Evolutionary conservation across 2,888 invertebrate species (phyloP), one percentile per base, ranked within the genome.

Genomic region (Stenichneumon culpator): DNA sequence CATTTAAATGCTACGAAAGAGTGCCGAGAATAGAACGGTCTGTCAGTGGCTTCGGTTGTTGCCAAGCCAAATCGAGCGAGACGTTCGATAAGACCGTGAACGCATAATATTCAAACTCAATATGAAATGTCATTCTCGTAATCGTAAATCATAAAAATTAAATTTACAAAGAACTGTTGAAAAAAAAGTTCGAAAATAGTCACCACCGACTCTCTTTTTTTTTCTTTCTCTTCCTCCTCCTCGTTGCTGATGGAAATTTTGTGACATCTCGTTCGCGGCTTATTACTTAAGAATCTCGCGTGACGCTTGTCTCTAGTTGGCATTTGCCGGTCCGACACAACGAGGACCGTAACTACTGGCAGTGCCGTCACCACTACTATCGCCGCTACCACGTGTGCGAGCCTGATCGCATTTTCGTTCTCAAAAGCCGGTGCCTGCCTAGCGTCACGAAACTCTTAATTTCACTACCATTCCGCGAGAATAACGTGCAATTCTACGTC

Each of bases 251-350:
- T 82, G 74, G 82, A 84, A 75, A 70, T 79, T 67, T 74, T 57
- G 70, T 79, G 65, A 74, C 79, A 67, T 75, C 79, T 81, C 77
- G 11, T 32, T 47, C 16, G 60, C 44, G 50, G 57, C 67, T 84
- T 69, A 82, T 84, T 79, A 70, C 79, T 70, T 39, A 57, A 82
- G 68, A 82, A 47, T 79, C 82, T 84, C 70, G 84, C 84, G 74
- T 82, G 82, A 84, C 74, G 79, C 36, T 47, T 78, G 82, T 79
- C 74, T 67, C 32, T n/a, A 32, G 32, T 63, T 47, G 73, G 19
- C 52, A n/a, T 47, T 63, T 32, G 69, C 81, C 72, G 78, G 81
- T 79, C 82, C 82, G 85, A 82, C 85, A 82, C 50, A 69, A 74
- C 73, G 74, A 79, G 70, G 82, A 82, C 57, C 65, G 67, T 79